Percentiles rank a stretch among this genome's conserved stretches.
Evolutionary conservation across 2,888 invertebrate genomes (phyloP).

Genomic region (Xanthia togata): DNA sequence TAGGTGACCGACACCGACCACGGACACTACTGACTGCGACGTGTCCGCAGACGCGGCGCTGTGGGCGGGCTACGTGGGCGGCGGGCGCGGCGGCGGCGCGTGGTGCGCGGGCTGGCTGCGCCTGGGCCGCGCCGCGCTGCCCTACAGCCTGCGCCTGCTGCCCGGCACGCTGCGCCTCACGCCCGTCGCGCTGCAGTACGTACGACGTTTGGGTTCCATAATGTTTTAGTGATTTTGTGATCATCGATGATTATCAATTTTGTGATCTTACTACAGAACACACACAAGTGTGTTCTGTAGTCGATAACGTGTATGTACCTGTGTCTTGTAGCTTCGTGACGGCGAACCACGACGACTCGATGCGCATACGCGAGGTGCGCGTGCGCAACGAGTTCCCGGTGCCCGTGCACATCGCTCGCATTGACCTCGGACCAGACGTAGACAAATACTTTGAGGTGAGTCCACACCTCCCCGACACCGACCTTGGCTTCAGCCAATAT

Average conservation of each 20-base stretch:
- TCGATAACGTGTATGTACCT: not conserved
- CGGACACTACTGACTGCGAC: too few species aligned
- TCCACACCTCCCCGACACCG: not conserved
- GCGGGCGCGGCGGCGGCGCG: constrained; percentile 58
- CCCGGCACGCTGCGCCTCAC: constrained; percentile 82
- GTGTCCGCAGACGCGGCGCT: constrained; percentile 74
- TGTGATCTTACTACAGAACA: not conserved
- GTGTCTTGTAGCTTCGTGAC: constrained; percentile 75
- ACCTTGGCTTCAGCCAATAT: not conserved
- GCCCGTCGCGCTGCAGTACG: constrained; percentile 65
- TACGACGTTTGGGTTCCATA: not conserved
- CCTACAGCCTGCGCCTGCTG: constrained; percentile 82
- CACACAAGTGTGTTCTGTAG: too few species aligned
- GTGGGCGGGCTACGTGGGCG: constrained; percentile 73
- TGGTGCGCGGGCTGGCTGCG: constrained; percentile 85
- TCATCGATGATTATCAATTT: not conserved
- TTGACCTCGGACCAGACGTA: constrained; percentile 71
- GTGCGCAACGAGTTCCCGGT: constrained; percentile 79
- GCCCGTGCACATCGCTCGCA: constrained; percentile 72
- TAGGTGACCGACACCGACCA: too few species aligned
- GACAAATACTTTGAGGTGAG: constrained; percentile 76
- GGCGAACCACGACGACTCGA: constrained; percentile 65
- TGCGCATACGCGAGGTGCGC: constrained; percentile 69
- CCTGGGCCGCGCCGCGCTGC: constrained; percentile 79
- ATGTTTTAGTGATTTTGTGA: not conserved